Conservation (phyloP, 2,113 vertebrate species). For the Pteronura brasiliensis region DNA sequence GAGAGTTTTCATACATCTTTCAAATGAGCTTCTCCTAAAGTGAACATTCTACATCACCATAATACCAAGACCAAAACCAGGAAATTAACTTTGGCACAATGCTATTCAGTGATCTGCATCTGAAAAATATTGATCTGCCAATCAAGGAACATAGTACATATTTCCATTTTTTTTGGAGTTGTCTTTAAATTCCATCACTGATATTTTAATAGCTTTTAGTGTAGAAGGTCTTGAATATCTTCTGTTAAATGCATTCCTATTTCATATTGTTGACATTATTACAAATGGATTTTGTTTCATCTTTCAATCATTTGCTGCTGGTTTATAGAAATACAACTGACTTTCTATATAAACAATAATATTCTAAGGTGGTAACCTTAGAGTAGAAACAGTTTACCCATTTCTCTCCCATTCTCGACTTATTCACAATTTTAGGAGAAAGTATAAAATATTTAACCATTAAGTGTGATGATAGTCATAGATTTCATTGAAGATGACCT, state of each 20-base stretch:
- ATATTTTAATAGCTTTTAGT: not conserved
- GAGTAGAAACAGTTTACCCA: not conserved
- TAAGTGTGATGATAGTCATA: not conserved
- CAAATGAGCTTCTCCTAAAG: not conserved
- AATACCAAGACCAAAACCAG: not conserved
- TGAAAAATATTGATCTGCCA: not conserved
- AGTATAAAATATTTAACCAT: not conserved
- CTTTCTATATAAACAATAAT: not conserved
- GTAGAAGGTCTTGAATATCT: not conserved
- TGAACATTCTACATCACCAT: not conserved
- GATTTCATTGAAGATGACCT: not conserved
- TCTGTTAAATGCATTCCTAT: not conserved
- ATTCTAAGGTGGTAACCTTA: not conserved
- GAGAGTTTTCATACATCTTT: not conserved
- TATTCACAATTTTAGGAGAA: not conserved
- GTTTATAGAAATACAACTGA: not conserved
- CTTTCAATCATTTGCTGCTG: not conserved
- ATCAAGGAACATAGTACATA: not conserved
- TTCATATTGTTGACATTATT: not conserved
- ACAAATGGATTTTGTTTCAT: not conserved
- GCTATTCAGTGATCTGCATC: not conserved
- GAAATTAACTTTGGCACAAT: not conserved
- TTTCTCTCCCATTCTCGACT: not conserved
- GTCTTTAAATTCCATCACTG: not conserved
- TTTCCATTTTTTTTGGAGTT: not conserved